Conservation (phyloP, 2,888 invertebrate genomes). For the Cantharis lateralis region DNA sequence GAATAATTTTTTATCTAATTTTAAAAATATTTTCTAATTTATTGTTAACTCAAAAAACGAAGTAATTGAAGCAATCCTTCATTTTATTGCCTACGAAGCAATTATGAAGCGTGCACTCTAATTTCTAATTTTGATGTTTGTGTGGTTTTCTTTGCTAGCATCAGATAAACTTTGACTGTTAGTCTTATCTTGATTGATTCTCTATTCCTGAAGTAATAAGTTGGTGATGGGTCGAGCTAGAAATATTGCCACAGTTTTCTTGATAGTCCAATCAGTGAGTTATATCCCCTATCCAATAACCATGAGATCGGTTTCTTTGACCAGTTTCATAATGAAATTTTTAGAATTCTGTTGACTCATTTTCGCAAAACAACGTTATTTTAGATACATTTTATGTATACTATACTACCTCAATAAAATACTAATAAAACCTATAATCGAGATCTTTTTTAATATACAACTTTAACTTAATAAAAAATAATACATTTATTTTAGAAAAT, state of each 20-base stretch:
- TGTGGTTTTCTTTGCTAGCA: conserved; percentile 14
- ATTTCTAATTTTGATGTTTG: conserved; percentile 1
- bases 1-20: neutral
- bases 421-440: conserved; percentile 12
- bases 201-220: conserved; percentile 50
- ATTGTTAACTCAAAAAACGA: neutral
- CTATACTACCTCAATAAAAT: conserved; percentile 20
- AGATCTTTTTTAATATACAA: neutral
- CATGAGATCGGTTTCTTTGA: conserved; percentile 36
- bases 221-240: conserved; percentile 42
- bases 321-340: conserved; percentile 26
- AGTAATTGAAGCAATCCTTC: neutral
- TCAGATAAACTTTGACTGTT: conserved; percentile 24
- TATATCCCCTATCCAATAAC: conserved; percentile 44
- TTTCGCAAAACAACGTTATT: conserved; percentile 21
- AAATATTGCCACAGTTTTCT: conserved; percentile 49
- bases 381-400: conserved; percentile 17
- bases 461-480: neutral
- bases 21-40: neutral
- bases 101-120: neutral
- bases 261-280: conserved; percentile 49
- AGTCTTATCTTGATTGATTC: conserved; percentile 49
- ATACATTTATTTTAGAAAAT: neutral
- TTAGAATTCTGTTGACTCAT: conserved; percentile 7
- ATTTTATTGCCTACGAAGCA: neutral